phyloP scores from a whole-genome alignment of 2,113 vertebrate genomes.

The Neotragus pygmaeus region DNA sequence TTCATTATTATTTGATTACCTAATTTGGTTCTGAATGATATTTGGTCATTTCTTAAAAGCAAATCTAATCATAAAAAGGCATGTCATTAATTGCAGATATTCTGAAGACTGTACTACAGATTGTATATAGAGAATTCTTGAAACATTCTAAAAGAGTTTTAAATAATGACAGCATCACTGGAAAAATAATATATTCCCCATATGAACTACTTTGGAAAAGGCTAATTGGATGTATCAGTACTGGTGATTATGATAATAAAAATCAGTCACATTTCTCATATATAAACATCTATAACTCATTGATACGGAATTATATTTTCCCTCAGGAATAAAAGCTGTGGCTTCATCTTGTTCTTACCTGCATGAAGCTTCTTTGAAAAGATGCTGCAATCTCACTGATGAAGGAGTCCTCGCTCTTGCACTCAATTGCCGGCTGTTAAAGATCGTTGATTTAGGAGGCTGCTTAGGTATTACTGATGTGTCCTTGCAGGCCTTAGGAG shows the following conservation, averaged over 20 bases:
- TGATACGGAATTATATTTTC: conserved; percentile 22
- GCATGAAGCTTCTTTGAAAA: conserved; percentile 77
- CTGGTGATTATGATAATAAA: not conserved
- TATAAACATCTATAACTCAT: not conserved
- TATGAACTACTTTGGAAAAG: not conserved
- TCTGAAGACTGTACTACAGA: not conserved
- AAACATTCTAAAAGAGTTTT: conserved; percentile 1
- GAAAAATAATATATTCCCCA: not conserved
- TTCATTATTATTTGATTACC: not conserved
- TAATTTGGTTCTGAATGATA: not conserved
- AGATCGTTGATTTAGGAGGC: conserved; percentile 81
- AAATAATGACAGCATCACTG: not conserved
- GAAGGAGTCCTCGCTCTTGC: conserved; percentile 83
- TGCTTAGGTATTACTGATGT: conserved; percentile 81
- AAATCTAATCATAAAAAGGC: not conserved
- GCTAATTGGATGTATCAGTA: not conserved
- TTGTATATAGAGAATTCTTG: not conserved
- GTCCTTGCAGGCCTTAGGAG: conserved; percentile 81
- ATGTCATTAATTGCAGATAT: not conserved
- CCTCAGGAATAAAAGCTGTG: conserved; percentile 80
- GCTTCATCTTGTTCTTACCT: conserved; percentile 82
- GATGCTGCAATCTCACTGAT: conserved; percentile 83
- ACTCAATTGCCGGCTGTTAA: conserved; percentile 79
- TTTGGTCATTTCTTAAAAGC: not conserved
- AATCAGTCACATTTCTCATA: conserved; percentile 16